Conservation (phyloP, 2,888 invertebrate species). For the Polylopha cassiicola region DNA sequence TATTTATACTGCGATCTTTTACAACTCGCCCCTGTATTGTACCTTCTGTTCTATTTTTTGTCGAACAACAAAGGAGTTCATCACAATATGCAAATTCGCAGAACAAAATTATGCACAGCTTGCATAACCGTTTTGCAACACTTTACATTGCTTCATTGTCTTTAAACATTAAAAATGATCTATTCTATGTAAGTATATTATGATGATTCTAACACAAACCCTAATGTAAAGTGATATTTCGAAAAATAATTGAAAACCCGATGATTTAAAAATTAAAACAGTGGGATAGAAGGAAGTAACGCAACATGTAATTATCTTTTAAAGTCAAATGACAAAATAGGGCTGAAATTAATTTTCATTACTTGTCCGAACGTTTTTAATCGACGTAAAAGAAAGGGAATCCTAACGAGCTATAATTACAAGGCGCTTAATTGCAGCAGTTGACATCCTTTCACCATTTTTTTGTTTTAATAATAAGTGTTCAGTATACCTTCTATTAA, state of each 20-base stretch:
- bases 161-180: constrained; percentile 6
- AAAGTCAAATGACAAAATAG: constrained; percentile 45
- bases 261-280: constrained; percentile 15
- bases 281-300: constrained; percentile 23
- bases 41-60: constrained; percentile 39
- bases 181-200: too few relatives aligned
- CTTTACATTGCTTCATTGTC: constrained; percentile 28
- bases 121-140: constrained; percentile 51
- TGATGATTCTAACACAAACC: too few relatives aligned
- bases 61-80: constrained; percentile 47
- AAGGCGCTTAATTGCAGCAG: constrained; percentile 53
- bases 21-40: constrained; percentile 34
- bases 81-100: constrained; percentile 62
- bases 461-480: constrained; percentile 57
- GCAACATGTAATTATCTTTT: constrained; percentile 38
- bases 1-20: constrained; percentile 30
- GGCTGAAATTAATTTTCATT: constrained; percentile 53
- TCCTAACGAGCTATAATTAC: constrained; percentile 65
- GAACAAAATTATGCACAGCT: constrained; percentile 45
- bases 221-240: too few relatives aligned
- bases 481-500: constrained; percentile 40
- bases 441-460: constrained; percentile 60
- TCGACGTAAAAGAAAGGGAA: constrained; percentile 45
- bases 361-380: constrained; percentile 39
- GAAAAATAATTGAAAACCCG: constrained; percentile 14